These are phyloP conservation scores for Spermophilus dauricus DNA, from an alignment of 2,113 vertebrate species.

Conservation along the genomic window DNA sequence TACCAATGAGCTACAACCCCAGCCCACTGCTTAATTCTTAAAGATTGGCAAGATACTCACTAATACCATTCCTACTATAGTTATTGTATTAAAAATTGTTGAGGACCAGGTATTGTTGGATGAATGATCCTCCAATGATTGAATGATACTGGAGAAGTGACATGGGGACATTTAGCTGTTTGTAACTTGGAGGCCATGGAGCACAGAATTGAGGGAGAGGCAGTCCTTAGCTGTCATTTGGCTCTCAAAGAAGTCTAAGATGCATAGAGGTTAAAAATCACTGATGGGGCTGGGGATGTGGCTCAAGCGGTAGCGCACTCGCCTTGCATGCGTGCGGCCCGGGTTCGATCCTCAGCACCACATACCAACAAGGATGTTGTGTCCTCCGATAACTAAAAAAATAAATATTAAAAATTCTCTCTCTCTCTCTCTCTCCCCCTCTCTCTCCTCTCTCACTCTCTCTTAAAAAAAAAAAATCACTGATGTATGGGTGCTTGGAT, in stretches of 20 bases:
- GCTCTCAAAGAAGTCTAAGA: not conserved
- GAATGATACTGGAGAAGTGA: not conserved
- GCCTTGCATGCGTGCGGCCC: no score
- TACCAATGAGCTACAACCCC: not conserved
- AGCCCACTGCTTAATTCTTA: not conserved
- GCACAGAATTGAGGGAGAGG: not conserved
- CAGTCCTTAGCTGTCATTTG: not conserved
- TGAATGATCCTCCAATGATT: not conserved
- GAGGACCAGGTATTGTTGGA: not conserved
- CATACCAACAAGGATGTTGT: no score
- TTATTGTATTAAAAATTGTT: slow-evolving; percentile 36
- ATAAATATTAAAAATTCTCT: no score
- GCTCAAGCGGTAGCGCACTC: no score
- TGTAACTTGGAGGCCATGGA: not conserved
- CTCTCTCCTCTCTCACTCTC: no score
- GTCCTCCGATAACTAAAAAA: no score
- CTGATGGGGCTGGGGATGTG: no score
- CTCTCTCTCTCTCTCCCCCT: no score
- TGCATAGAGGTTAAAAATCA: not conserved
- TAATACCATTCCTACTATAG: slow-evolving; percentile 13
- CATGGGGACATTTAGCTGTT: not conserved
- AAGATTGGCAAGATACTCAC: not conserved
- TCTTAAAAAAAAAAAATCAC: no score
- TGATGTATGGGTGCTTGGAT: not conserved
- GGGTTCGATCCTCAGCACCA: no score